Conservation (phyloP, 2,888 invertebrate species). For the Lamellibrachia satsuma region DNA sequence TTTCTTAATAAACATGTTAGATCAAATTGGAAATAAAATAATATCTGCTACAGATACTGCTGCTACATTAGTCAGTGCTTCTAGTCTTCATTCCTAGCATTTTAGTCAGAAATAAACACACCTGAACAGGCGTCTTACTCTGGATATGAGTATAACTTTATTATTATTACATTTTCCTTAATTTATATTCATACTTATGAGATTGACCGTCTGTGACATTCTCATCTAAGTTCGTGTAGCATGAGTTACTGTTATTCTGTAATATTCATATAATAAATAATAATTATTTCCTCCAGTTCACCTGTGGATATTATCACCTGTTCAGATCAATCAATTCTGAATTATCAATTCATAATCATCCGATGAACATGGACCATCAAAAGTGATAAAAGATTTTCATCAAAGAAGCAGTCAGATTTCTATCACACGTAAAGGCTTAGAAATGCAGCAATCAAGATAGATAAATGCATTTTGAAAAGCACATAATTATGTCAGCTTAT, state of each 20-base stretch:
- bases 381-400: background rate
- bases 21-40: too few species aligned
- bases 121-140: too few species aligned
- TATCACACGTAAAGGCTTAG: background rate
- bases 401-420: background rate
- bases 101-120: too few species aligned
- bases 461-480: too few species aligned
- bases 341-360: constrained; percentile 6
- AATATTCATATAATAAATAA: background rate
- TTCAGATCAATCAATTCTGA: background rate
- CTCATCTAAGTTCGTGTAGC: background rate
- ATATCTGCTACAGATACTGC: too few species aligned
- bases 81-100: too few species aligned
- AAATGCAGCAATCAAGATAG: background rate
- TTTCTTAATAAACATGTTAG: background rate
- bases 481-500: too few species aligned
- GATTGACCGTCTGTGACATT: background rate
- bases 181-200: background rate
- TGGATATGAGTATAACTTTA: too few species aligned
- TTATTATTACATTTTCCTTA: background rate
- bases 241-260: background rate
- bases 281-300: background rate
- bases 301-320: background rate
- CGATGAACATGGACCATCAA: background rate
- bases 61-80: too few species aligned